phyloP scores from a whole-genome alignment of 2,113 vertebrate genomes.

The Gallinago media region DNA sequence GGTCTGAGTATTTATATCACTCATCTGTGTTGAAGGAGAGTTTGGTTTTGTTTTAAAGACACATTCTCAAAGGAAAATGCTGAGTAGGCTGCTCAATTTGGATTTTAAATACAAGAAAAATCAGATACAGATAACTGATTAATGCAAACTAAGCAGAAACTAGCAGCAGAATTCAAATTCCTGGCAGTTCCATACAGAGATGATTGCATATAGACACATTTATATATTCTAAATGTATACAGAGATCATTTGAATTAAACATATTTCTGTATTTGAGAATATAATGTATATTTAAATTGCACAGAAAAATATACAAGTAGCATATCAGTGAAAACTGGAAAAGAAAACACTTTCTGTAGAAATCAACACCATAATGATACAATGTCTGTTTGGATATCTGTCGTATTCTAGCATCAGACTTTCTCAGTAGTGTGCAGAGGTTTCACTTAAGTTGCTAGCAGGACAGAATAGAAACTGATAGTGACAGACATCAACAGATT shows the following conservation, averaged over 20 bases:
- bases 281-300: neutral
- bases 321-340: neutral
- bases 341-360: neutral
- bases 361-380: neutral
- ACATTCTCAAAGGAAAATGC: neutral
- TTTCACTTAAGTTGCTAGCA: neutral
- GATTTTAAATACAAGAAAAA: neutral
- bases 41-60: neutral
- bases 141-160: neutral
- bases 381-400: neutral
- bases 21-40: neutral
- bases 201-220: neutral
- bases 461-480: neutral
- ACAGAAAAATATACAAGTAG: neutral
- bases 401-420: neutral
- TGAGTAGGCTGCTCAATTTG: neutral
- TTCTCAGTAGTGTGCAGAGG: neutral
- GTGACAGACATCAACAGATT: neutral
- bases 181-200: neutral
- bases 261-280: neutral
- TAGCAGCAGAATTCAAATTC: neutral
- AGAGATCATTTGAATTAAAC: neutral
- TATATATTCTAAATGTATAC: neutral
- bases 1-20: neutral
- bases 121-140: neutral